Conservation (phyloP, 2,888 invertebrate species). For the Agrotis segetum region DNA sequence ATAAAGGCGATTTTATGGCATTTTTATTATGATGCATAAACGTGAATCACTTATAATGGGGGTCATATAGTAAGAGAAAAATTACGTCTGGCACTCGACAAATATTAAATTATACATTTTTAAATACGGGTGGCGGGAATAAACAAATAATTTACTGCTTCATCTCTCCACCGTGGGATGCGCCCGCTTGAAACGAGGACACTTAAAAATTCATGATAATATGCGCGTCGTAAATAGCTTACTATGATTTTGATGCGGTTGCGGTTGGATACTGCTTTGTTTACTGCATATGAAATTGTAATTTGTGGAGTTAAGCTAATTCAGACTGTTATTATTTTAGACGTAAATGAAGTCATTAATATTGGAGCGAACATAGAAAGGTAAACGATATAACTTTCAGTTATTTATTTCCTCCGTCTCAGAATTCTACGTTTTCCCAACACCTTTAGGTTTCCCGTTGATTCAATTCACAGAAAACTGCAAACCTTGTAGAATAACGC, state of each 20-base stretch:
- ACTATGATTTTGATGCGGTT: slow-evolving; percentile 53
- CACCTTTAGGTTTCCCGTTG: neutral
- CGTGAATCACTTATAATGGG: slow-evolving; percentile 87
- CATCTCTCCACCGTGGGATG: slow-evolving; percentile 58
- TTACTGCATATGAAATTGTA: slow-evolving; percentile 33
- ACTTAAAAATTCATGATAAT: slow-evolving; percentile 67
- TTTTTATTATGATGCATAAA: slow-evolving; percentile 90
- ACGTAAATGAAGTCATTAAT: neutral
- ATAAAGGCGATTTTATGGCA: slow-evolving; percentile 88
- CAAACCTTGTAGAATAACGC: neutral
- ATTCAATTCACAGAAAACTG: neutral
- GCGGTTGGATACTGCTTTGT: slow-evolving; percentile 38
- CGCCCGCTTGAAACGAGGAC: slow-evolving; percentile 57
- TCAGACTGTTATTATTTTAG: neutral
- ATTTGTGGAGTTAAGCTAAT: slow-evolving; percentile 7
- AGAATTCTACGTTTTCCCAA: neutral
- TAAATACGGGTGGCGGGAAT: slow-evolving; percentile 69
- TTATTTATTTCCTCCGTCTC: neutral
- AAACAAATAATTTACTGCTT: slow-evolving; percentile 71
- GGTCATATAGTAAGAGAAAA: slow-evolving; percentile 75
- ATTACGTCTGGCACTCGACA: slow-evolving; percentile 75
- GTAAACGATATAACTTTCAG: too few species aligned
- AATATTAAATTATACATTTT: slow-evolving; percentile 77
- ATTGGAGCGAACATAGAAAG: neutral
- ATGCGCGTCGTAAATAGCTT: slow-evolving; percentile 60